Evolutionary conservation across 2,113 vertebrate species (phyloP), one percentile per base, ranked within the genome.

Genomic region (Salvator merianae): DNA sequence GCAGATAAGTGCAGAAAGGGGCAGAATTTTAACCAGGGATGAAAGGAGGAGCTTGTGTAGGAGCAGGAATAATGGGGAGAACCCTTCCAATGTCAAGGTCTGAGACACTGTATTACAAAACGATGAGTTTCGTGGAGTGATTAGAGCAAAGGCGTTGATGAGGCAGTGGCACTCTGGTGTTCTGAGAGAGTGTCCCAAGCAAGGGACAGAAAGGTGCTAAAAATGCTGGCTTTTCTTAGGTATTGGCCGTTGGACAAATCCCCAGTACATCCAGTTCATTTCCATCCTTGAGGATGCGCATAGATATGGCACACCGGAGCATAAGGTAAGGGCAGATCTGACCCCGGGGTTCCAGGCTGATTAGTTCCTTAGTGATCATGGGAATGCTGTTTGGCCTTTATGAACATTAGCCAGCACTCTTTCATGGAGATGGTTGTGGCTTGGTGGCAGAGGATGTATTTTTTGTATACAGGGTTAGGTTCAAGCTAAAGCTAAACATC

Each of bases 261-360:
- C 97, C 2, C 97, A 98, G 80, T 98, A 98, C 86, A 85, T 97
- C 79, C 97, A 98, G 91, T 98, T 98, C 88, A 96, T 98, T 87
- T 94, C 95, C 72, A 94, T 98, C 90, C 95, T 98, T 85, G 97
- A 97, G 75, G 97, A 97, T 75, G 94, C 95, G 22, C 97, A 96
- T 86, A 96, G 94, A 65, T 96, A 95, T 86, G 93, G 96, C 90
- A 97, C 95, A 3, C 85, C 92, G 63, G 95, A 92, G 77, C 97
- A 97, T 95, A 98, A 98, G 96, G 98, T 98, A 85, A 94, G 73
- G 8, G 59, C 32, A 22, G 22, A 2, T 50, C 26, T 12, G 26
- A 16, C 1, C n/a, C 2, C 5, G 38, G 9, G 7, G 24, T 3
- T 12, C 14, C 26, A 5, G n/a, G 28, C 32, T n/a, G 18, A 9